Base-by-base conservation (phyloP, 2,888 invertebrate species). In the Sepiola atlantica region DNA sequence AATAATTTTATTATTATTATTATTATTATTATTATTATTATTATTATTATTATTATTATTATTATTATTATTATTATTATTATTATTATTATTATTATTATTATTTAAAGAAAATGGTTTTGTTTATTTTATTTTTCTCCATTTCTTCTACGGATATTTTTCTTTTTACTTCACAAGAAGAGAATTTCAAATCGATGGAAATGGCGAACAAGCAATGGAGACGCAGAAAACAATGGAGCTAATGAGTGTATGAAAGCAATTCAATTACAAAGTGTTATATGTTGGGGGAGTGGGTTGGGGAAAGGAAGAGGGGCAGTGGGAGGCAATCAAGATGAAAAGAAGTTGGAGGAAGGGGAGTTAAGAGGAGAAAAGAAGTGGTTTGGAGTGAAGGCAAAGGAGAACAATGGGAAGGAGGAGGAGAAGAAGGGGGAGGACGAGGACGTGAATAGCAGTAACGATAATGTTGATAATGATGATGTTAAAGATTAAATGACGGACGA, bases 231-330 rank as follows among this genome's bases (percentile, higher is more conserved):
- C 77, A 77, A 77, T 77, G 77, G n/a, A 32, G 77, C 77, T 77
- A 77, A 77, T 77, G 77, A 77, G 32, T 77, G 77, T 77, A 77
- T 77, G 77, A 77, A 77, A 32, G 77, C 77, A 77, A 77, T 77
- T 77, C 77, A 77, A 32, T 32, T 77, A 77, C n/a, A 16, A 32
- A 32, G 77, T 77, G 32, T 32, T 16, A 32, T 77, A 32, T n/a
- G 32, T n/a, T 12, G 77, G 14, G 77, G 77, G n/a, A 32, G 14
- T 10, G 32, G 28, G 24, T 1, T 10, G 61, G 28, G 28, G 61
- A 28, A 61, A 21, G 61, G 28, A 61, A 77, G 77, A 16, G n/a
- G 32, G 28, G 24, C 10, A 4, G 61, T 6, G 28, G 61, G 61
- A 61, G 28, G 61, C 61, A 61, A 77, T 77, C n/a, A n/a, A 1